Evolutionary conservation across 2,113 vertebrate species (phyloP), one percentile per base, ranked within the genome.

Genomic region (Apistogramma diplotaenia): DNA sequence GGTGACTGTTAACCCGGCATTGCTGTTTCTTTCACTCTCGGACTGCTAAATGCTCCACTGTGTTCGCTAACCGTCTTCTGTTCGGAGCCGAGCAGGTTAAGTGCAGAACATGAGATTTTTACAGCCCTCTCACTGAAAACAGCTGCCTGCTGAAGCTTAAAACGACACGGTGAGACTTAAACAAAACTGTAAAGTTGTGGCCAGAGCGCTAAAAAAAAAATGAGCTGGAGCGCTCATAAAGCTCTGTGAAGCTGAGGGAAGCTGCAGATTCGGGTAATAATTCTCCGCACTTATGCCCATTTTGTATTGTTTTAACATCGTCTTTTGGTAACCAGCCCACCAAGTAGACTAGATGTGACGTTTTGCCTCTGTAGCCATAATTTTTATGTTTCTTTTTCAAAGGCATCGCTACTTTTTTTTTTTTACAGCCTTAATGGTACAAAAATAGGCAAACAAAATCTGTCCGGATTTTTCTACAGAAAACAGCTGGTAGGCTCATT

Each of bases 401-500:
- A 67, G 46, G 19, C 23, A 29, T 67, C 0, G 0, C 62, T 67
- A 19, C 40, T 4, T 27, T 49, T 67, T 43, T 43, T 31, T 29
- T 12, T 49, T 46, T 49, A 9, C 23, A 12, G 15, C 10, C 23
- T 49, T 27, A 67, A 67, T 29, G 40, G 62, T 40, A 67, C 40
- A 67, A 29, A 67, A 67, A 67, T 12, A 49, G 62, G 25, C 37
- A 27, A 67, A 58, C 40, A 46, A 29, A 74, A 88, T 78, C 73
- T 49, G 61, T 80, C 80, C 67, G 80, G 82, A 72, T 76, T 76
- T 46, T 81, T 75, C 56, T 49, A 67, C 83, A 60, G 88, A 86
- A 85, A 87, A 83, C 79, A 82, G 76, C 73, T 74, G 72, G 74
- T 72, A 27, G 53, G 57, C 54, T 85, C 79, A 85, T 89, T 85